Evolutionary conservation across 2,797 vertebrate genomes (phyloP), one percentile per base, ranked within the genome.

Genomic region (Streptopelia turtur): DNA sequence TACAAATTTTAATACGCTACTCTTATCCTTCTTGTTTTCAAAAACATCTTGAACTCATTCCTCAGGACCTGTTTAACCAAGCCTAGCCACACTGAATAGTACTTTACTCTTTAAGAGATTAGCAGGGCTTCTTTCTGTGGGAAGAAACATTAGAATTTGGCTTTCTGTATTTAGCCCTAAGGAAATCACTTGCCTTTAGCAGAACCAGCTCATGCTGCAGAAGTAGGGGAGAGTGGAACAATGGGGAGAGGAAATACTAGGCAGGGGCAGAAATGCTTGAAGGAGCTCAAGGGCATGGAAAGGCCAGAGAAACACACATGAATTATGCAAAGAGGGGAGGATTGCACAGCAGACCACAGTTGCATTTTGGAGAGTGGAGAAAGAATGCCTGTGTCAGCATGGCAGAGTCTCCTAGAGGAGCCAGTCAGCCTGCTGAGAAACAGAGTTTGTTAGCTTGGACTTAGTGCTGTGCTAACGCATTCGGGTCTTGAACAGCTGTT

Each of bases 321-420:
- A 52, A 12, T 70, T 31, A 47, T n/a, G 21, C 31, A 47, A 69
- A 56, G 49, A 45, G 16, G 28, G 20, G 10, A 82, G 5, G 15
- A 52, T n/a, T 33, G 23, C 7, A 39, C 11, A 24, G 56, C 16
- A 56, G 16, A 78, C 8, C 17, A 35, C 7, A 49, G 39, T 8
- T 24, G 35, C 1, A 1, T 10, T 60, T 74, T 47, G 56, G 63
- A 81, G 28, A 30, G 2, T 0, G 3, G 45, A 77, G n/a, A 17
- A 39, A 77, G 28, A 45, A 69, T 5, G 23, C 5, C 16, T 82
- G 25, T 83, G 55, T 49, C 45, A 61, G 37, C 12, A 10, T 15
- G 30, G 43, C 55, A 69, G 30, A 23, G 37, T 33, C n/a, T 90
- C 37, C 64, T 55, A 20, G 22, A 55, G 21, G 10, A 89, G 47